phyloP scores from a whole-genome alignment of 1,140 invertebrate genomes.

The Mactra quadrangularis region DNA sequence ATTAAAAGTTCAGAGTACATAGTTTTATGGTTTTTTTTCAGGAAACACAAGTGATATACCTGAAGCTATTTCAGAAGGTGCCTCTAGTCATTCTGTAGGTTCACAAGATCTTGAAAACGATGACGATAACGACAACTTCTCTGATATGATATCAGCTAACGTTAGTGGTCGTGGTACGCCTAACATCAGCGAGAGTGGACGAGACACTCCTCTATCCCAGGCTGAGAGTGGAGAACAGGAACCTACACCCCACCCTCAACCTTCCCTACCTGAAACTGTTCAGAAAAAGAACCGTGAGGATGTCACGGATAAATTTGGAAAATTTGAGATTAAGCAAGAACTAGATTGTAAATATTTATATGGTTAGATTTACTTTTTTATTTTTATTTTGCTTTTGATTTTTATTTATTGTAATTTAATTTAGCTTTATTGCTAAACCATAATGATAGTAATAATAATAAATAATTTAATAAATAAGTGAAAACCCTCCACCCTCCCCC shows the following conservation, averaged over 20 bases:
- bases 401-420: not conserved
- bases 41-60: constrained; percentile 96
- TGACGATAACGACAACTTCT: constrained; percentile 92
- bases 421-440: not conserved
- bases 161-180: constrained; percentile 94
- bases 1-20: too few relatives aligned
- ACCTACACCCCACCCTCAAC: constrained; percentile 83
- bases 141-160: constrained; percentile 96
- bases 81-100: constrained; percentile 97
- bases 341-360: constrained; percentile 71
- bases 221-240: constrained; percentile 76
- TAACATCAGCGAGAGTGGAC: constrained; percentile 94
- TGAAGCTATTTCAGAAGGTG: constrained; percentile 97
- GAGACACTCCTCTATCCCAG: constrained; percentile 95
- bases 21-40: constrained; percentile 65
- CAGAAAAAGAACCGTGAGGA: constrained; percentile 89
- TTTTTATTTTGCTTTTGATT: not conserved
- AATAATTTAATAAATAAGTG: too few relatives aligned
- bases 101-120: constrained; percentile 90
- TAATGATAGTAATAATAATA: not conserved
- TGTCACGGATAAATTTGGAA: constrained; percentile 99
- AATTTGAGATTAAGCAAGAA: constrained; percentile 92
- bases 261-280: constrained; percentile 84
- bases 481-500: too few relatives aligned
- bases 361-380: not conserved